Evolutionary conservation across 2,888 invertebrate genomes (phyloP), one percentile per base, ranked within the genome.

Genomic region (Anodontia alba): DNA sequence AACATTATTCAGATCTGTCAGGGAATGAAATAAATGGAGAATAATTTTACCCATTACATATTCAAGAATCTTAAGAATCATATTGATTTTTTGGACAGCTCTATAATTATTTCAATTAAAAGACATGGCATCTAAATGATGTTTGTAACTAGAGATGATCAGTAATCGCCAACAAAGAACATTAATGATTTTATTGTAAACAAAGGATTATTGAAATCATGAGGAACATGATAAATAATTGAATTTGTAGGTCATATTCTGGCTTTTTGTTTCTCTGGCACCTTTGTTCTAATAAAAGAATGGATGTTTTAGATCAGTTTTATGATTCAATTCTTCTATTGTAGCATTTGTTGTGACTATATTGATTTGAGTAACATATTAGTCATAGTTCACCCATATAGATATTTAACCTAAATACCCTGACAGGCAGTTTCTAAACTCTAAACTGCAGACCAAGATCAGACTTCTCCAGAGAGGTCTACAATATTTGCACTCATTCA

Each of bases 1-100:
- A 33, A 7, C 62, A 62, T 62, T 26, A 54, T 26, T 54, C 54
- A 54, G n/a, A 54, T 8, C 26, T 54, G 54, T 26, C 62, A 62
- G 62, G 29, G 31, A 62, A 31, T 62, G 23, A 31, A 33, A 31
- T 62, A 62, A 62, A 62, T 20, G 15, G 33, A 33, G 33, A 62
- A 62, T 29, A 62, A 62, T 62, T 62, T 62, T 62, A 62, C 29
- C 62, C 62, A 62, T 62, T 62, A 33, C 62, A 62, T 62, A 62
- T 62, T 62, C 62, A 62, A 62, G 29, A 10, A 62, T 62, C 62
- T 62, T 62, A 62, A 12, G 62, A 62, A 33, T 33, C 5, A 33
- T 33, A 62, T 62, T 12, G 62, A 62, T 62, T 62, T 33, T 31
- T 33, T 33, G 7, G 62, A 62, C 62, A 62, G 33, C 7, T 33